Base-by-base conservation (phyloP, 2,888 invertebrate genomes). In the Luperina testacea region DNA sequence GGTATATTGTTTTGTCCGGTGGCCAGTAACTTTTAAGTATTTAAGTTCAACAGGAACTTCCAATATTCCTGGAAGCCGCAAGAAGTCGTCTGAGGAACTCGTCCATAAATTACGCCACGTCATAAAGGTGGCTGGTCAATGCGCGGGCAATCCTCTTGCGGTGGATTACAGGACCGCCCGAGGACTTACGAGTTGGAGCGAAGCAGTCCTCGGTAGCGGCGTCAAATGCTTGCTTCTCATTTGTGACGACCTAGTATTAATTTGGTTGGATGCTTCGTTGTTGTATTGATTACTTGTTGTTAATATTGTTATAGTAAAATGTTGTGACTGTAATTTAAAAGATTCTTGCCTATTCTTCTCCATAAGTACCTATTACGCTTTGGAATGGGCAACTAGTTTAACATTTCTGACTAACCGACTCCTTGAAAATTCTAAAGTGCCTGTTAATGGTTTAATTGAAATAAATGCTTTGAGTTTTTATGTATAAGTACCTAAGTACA, bases 131-230 rank as follows among this genome's bases (percentile, higher is more conserved):
- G 64, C 76, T 72, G 82, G 73, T 85, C 84, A 85, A 78, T 82
- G 86, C 74, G 68, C 9, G 53, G 42, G 38, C 64, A 83, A 83
- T 86, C 83, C 86, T 80, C 85, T 84, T 85, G 84, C 76, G 83
- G 83, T 65, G 76, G 83, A 80, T 86, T 83, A 83, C 83, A 72
- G 57, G 42, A 53, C 64, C 70, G 63, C 38, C 73, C 57, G 72
- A 82, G 69, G 82, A 74, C 86, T 82, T 85, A 79, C 59, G 67
- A 80, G 77, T 83, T 68, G 15, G 51, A 67, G 51, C 61, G 57
- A 32, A 32, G 32, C 76, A 38, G 38, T 51, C 57, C 7, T 72
- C 48, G 27, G 53, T 24, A 24, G 20, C n/a, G 38, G n/a, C n/a
- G 51, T 67, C 69, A 63, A 80, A 74, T 79, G 71, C 76, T 79